Conservation (phyloP, 2,888 invertebrate genomes). For the Campaea margaritaria region DNA sequence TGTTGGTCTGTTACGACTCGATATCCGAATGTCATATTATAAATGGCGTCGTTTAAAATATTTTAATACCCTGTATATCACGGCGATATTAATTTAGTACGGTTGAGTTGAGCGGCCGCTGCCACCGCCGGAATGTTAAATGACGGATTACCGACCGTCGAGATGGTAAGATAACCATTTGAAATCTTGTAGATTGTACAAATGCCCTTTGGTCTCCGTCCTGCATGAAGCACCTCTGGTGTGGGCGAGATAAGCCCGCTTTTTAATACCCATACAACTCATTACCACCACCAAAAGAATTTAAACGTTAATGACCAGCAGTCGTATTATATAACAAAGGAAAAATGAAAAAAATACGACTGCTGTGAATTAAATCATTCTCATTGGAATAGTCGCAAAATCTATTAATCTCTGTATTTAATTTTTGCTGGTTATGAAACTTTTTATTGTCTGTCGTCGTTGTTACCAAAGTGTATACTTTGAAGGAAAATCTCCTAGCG, state of each 20-base stretch:
- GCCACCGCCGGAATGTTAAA: slow-evolving; percentile 83
- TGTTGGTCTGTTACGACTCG: slow-evolving; percentile 79
- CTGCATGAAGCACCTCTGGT: slow-evolving; percentile 32
- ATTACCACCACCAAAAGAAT: slow-evolving; percentile 4
- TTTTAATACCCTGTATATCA: slow-evolving; percentile 84
- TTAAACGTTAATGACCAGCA: slow-evolving; percentile 28
- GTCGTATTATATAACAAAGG: too few species aligned
- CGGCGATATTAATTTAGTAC: slow-evolving; percentile 83
- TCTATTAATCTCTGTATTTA: not conserved
- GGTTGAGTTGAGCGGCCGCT: slow-evolving; percentile 79
- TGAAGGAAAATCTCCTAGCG: too few species aligned
- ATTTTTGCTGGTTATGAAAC: not conserved
- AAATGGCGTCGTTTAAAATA: slow-evolving; percentile 85
- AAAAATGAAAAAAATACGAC: too few species aligned
- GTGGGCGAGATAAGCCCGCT: slow-evolving; percentile 22
- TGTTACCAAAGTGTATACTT: too few species aligned
- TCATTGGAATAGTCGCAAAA: too few species aligned
- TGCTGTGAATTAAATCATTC: too few species aligned
- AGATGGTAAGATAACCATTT: slow-evolving; percentile 76
- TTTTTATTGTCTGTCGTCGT: not conserved
- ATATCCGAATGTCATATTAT: slow-evolving; percentile 82
- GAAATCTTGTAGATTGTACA: slow-evolving; percentile 71
- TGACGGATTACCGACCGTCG: slow-evolving; percentile 81
- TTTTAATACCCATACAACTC: slow-evolving; percentile 19
- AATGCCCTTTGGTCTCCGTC: slow-evolving; percentile 52